Base-by-base conservation (phyloP, 2,888 invertebrate species). In the Poecilobothrus nobilitatus region DNA sequence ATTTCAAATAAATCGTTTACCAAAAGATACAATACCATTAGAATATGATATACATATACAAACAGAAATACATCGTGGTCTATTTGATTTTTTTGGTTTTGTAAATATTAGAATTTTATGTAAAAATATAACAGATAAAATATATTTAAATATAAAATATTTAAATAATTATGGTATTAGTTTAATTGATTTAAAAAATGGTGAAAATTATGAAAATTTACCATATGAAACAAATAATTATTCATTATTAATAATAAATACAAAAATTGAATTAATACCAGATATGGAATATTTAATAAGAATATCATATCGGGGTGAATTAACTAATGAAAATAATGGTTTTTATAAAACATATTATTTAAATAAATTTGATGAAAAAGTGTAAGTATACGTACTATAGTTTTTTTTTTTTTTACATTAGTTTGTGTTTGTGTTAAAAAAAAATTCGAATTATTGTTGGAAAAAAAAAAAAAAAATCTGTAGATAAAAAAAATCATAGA, bases 311-410 rank as follows among this genome's bases (percentile, higher is more conserved):
- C 77, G 76, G 0, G 89, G 86, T 0, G 77, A 78, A 4, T 85
- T 88, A 69, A 85, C 85, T 53, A 82, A 82, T 21, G 84, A 87
- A 63, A 83, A 88, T 77, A 85, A 85, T 69, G 91, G 90, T 22
- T 84, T 91, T 34, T 89, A 89, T 73, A 80, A 86, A 34, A 86
- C 88, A 53, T 84, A 82, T 3, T 89, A 88, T 68, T 66, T 70
- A 22, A 78, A 73, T 65, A 65, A 20, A 37, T 22, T 27, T 22
- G 81, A 74, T 53, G 75, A 76, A 15, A 76, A 87, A n/a, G 74
- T 75, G 80, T 80, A 73, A 77, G 80, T 78, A 71, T n/a, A 63
- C 5, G 27, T 27, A n/a, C n/a, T n/a, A n/a, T n/a, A n/a, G n/a
- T n/a, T n/a, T 18, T 8, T 63, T 10, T 22, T 44, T 62, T 66